Percentiles rank a stretch among this genome's conserved stretches.
Evolutionary conservation across 2,797 vertebrate genomes (phyloP).

Genomic region (Anas bahamensis): DNA sequence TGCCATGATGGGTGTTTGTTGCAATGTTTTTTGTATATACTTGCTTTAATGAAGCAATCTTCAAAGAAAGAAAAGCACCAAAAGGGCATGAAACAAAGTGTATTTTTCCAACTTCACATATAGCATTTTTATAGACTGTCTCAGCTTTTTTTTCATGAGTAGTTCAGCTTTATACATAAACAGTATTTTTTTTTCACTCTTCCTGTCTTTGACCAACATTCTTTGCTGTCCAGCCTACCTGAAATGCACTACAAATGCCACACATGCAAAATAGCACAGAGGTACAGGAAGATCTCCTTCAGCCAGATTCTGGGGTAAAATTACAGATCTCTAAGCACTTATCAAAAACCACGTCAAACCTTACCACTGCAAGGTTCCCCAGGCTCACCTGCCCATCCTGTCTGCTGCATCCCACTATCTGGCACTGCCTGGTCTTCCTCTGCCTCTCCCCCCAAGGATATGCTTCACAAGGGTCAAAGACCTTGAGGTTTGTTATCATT

Average conservation of each 20-base stretch:
- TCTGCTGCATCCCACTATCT: neutral
- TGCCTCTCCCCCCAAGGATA: neutral
- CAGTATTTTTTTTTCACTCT: neutral
- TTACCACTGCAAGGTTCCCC: neutral
- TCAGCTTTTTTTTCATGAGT: neutral
- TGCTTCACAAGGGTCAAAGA: neutral
- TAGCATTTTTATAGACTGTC: neutral
- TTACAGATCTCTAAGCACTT: neutral
- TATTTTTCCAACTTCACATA: neutral
- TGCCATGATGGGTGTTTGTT: neutral
- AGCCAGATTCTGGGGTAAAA: neutral
- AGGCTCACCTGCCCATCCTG: neutral
- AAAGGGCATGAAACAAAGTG: neutral
- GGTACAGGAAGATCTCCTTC: fast-evolving
- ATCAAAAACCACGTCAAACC: neutral
- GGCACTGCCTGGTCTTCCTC: neutral
- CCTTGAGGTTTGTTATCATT: neutral
- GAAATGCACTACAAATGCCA: neutral
- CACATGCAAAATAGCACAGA: neutral
- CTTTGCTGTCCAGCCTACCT: neutral
- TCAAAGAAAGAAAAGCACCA: neutral
- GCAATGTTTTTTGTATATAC: neutral
- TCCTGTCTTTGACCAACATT: neutral
- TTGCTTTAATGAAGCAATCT: neutral
- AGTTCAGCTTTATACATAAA: neutral